A percentile compares a stretch with the other conserved stretches of the same genome.
Conservation (phyloP, 2,797 vertebrate species). For the Monodelphis domestica region DNA sequence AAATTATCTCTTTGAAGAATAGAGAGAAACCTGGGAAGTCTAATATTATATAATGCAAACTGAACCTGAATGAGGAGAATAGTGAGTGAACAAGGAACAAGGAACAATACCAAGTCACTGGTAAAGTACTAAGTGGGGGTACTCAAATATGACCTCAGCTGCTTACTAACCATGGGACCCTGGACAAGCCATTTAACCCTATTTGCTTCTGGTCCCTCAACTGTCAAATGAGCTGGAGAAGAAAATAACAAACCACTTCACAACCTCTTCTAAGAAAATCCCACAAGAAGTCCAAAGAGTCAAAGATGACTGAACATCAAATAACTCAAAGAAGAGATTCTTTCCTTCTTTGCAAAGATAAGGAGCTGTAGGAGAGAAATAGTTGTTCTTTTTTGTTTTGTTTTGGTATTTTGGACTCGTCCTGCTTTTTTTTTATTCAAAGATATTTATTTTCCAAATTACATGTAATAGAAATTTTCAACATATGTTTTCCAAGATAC, state of each 20-base stretch:
- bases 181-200: too few species aligned
- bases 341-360: neutral
- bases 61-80: neutral
- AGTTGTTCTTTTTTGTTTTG: too few species aligned
- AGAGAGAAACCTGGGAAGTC: neutral
- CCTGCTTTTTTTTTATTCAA: too few species aligned
- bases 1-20: too few species aligned
- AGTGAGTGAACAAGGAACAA: neutral
- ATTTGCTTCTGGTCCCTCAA: neutral
- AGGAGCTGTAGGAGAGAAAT: neutral
- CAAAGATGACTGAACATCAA: neutral
- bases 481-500: too few species aligned
- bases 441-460: too few species aligned
- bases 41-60: neutral
- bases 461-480: too few species aligned
- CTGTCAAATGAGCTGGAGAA: neutral
- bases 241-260: neutral
- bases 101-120: too few species aligned
- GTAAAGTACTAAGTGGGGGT: too few species aligned
- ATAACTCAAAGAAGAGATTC: neutral
- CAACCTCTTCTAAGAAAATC: neutral
- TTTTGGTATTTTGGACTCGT: too few species aligned
- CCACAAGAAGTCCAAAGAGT: neutral
- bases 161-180: neutral
- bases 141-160: neutral